Conservation (phyloP, 2,797 vertebrate genomes). For the Odontamblyopus rebecca region DNA sequence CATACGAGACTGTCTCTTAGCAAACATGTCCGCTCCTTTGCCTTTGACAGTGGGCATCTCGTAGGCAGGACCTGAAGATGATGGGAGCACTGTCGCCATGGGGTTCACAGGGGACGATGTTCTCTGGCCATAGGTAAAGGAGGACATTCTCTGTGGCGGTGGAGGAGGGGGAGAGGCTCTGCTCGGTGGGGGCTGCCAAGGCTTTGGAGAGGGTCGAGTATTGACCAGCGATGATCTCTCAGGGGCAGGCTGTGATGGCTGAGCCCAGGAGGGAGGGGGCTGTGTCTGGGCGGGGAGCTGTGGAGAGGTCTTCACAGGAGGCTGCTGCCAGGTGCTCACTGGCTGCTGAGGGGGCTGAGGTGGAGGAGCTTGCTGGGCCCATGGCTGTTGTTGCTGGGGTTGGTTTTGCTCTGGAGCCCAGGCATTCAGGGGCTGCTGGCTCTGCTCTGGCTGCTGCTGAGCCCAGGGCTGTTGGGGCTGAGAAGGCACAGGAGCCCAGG, state of each 20-base stretch:
- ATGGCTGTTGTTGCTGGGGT: conserved; percentile 58
- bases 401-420: conserved; percentile 63
- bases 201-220: conserved; percentile 70
- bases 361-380: conserved; percentile 51
- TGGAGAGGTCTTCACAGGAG: conserved; percentile 49
- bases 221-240: conserved; percentile 64
- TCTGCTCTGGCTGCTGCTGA: conserved; percentile 64
- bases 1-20: conserved; percentile 96
- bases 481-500: conserved; percentile 61
- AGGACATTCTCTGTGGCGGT: conserved; percentile 68
- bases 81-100: conserved; percentile 69
- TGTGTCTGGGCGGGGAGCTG: conserved; percentile 60
- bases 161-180: conserved; percentile 56
- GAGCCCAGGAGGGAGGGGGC: conserved; percentile 61
- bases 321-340: conserved; percentile 59
- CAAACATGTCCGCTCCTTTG: conserved; percentile 96
- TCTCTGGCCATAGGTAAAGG: conserved; percentile 63
- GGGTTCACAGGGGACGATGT: conserved; percentile 78
- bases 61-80: conserved; percentile 76
- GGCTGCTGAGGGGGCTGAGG: conserved; percentile 53
- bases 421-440: conserved; percentile 47
- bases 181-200: conserved; percentile 63
- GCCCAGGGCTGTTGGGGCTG: conserved; percentile 68
- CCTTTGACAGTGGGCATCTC: conserved; percentile 91
- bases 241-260: conserved; percentile 77